A percentile compares a stretch with the other conserved stretches of the same genome.
These are phyloP conservation scores for Antechinus flavipes DNA, from an alignment of 2,113 vertebrate genomes.

Conservation along the genomic window DNA sequence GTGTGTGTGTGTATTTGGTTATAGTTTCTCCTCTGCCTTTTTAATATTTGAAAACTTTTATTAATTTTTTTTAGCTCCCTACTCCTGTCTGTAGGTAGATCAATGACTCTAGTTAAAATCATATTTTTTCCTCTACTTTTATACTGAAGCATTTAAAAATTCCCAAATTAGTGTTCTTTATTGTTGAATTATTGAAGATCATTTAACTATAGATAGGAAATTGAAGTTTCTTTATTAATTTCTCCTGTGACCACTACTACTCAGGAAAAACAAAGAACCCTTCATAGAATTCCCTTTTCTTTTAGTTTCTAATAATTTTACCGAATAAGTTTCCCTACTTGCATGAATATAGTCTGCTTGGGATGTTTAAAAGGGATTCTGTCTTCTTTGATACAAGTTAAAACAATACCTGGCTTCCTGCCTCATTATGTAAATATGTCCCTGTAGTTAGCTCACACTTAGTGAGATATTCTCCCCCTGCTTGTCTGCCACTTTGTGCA, in stretches of 20 bases:
- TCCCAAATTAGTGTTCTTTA: conserved; percentile 10
- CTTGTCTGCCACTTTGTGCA: neutral
- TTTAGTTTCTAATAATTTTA: neutral
- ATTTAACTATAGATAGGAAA: neutral
- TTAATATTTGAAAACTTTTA: conserved; percentile 16
- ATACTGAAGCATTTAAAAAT: conserved; percentile 30
- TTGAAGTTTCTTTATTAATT: neutral
- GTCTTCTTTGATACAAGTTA: neutral
- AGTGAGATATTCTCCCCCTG: neutral
- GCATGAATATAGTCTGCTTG: neutral
- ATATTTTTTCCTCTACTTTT: conserved; percentile 8
- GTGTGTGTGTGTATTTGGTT: neutral
- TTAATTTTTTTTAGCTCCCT: neutral
- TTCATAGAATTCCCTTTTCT: neutral
- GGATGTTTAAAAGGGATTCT: neutral
- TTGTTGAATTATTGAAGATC: conserved; percentile 4
- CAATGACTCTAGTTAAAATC: neutral
- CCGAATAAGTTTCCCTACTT: neutral
- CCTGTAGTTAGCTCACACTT: neutral
- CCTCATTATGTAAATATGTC: neutral
- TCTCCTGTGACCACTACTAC: neutral
- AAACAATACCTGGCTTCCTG: neutral
- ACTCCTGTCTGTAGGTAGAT: neutral
- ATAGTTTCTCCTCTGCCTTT: neutral
- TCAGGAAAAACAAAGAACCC: neutral